phyloP scores from a whole-genome alignment of 2,797 vertebrate genomes.

The Calcarius lapponicus region DNA sequence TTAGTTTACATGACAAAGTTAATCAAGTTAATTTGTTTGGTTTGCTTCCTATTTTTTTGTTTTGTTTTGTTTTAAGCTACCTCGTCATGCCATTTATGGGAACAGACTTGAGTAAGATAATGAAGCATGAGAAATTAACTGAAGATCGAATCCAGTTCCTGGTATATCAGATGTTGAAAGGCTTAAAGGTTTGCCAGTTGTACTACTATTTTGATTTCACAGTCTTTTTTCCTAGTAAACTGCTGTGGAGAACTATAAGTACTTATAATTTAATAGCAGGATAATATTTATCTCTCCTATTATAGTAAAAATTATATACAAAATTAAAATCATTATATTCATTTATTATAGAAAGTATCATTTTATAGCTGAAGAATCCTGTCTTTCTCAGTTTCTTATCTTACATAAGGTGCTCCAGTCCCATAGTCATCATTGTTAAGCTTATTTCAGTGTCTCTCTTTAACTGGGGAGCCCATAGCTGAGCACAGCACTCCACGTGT shows the following conservation, averaged over 20 bases:
- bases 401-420: not conserved
- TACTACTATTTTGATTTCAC: not conserved
- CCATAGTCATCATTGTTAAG: not conserved
- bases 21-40: not conserved
- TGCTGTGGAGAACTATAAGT: not conserved
- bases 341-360: not conserved
- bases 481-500: not conserved
- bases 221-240: not conserved
- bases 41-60: not conserved
- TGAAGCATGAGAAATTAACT: constrained; percentile 91
- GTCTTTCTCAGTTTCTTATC: not conserved
- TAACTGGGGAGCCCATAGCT: not conserved
- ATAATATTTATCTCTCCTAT: not conserved
- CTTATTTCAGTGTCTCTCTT: not conserved
- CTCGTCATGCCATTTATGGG: constrained; percentile 98
- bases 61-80: constrained; percentile 78
- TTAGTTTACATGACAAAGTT: not conserved
- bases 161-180: constrained; percentile 94
- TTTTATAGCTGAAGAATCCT: not conserved
- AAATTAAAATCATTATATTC: not conserved
- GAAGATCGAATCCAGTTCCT: constrained; percentile 95
- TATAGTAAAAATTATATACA: not conserved
- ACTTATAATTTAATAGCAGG: not conserved
- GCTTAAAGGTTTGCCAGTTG: constrained; percentile 86
- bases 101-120: constrained; percentile 94